Evolutionary conservation across 2,797 vertebrate genomes (phyloP).

Genomic region (Onychomys arenicola): DNA sequence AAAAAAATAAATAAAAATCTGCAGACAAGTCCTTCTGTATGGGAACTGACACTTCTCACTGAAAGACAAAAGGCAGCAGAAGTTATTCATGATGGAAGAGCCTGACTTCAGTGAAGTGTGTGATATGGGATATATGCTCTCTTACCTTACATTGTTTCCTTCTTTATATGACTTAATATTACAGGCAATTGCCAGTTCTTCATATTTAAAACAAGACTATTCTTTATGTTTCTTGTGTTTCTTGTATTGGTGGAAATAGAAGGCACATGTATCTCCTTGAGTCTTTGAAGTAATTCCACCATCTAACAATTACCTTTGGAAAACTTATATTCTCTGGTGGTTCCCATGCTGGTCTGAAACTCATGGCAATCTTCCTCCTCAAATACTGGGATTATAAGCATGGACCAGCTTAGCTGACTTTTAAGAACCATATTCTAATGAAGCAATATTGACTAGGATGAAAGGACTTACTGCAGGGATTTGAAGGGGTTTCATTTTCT

Average conservation of each 20-base stretch:
- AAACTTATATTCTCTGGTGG: not conserved
- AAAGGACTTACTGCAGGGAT: not conserved
- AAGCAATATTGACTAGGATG: not conserved
- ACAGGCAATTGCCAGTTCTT: not conserved
- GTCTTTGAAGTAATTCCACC: not conserved
- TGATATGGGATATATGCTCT: no score
- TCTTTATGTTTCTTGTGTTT: not conserved
- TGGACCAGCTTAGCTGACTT: not conserved
- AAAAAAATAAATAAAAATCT: conserved; percentile 4
- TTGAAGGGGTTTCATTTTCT: not conserved
- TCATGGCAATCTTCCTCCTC: not conserved
- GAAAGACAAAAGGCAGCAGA: not conserved
- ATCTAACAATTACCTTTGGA: not conserved
- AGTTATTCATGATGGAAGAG: not conserved
- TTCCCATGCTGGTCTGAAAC: not conserved
- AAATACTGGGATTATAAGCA: not conserved
- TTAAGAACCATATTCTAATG: not conserved
- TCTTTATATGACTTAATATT: not conserved
- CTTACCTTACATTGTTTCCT: not conserved
- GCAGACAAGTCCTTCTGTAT: not conserved
- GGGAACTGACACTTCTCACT: not conserved
- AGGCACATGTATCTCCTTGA: not conserved
- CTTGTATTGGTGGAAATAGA: not conserved
- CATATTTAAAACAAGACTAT: not conserved
- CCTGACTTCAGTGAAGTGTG: not conserved